Percentiles rank a stretch among this genome's conserved stretches.
These are phyloP conservation scores for Parotia lawesii DNA, from an alignment of 2,113 vertebrate species.

Conservation along the genomic window DNA sequence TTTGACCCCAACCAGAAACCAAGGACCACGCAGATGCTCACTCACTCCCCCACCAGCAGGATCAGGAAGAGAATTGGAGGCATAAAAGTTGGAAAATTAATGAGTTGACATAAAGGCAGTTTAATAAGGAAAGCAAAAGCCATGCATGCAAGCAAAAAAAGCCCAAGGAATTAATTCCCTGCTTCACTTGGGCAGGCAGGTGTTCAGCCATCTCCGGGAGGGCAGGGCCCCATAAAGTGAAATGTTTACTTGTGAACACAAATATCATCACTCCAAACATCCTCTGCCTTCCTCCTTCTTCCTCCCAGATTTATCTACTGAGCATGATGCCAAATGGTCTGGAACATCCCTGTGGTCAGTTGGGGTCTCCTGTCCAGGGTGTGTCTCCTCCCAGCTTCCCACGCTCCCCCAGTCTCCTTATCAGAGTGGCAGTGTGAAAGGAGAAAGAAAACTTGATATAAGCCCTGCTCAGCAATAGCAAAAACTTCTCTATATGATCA, in stretches of 20 bases:
- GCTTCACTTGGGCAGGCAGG: not conserved
- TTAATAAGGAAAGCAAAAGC: not conserved
- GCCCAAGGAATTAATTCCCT: not conserved
- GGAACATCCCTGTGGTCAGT: not conserved
- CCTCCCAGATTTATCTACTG: not conserved
- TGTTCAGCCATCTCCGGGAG: not conserved
- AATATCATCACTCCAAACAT: not conserved
- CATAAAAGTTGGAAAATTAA: not conserved
- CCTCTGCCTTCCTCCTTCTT: not conserved
- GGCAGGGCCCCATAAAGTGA: not conserved
- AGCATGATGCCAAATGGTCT: not conserved
- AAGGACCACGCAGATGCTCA: not conserved
- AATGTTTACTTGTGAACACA: not conserved
- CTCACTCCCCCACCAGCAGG: not conserved
- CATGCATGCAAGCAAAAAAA: not conserved
- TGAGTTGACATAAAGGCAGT: not conserved
- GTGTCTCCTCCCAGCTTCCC: not conserved
- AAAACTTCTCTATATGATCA: not conserved
- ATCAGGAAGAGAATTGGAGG: not conserved
- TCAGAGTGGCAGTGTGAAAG: not conserved
- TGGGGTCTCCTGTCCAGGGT: not conserved
- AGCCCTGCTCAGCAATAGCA: not conserved
- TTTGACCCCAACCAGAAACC: not conserved
- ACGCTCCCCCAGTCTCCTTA: not conserved
- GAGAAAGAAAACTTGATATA: not conserved